Base-by-base conservation (phyloP, 2,888 invertebrate species). In the Drosophila cognata region DNA sequence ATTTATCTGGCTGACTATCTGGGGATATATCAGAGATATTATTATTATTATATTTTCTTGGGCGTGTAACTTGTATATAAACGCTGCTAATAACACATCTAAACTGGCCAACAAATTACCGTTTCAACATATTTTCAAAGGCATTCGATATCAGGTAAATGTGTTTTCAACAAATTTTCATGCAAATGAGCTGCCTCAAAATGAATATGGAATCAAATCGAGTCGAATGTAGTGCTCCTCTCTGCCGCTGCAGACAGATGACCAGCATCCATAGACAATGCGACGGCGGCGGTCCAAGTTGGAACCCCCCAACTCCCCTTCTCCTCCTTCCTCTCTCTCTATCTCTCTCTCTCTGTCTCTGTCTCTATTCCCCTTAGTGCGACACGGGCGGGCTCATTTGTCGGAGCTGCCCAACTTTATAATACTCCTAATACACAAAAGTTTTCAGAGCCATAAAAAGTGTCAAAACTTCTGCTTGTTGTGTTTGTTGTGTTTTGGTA, bases 21-120 rank as follows among this genome's bases (percentile, higher is more conserved):
- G 46, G 58, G 36, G 58, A 51, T 55, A 46, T 52, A 59, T 70
- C 53, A 58, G 60, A 59, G 58, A 62, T 67, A 59, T 43, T 46
- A 58, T 53, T 51, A 57, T 70, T 58, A 58, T 43, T 41, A 25
- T 57, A 52, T 36, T 36, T 59, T 58, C 56, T 62, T 77, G 74
- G 86, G n/a, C 38, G 8, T 71, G 79, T 88, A 88, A 89, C 88
- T 82, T 79, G 87, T 67, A 82, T 87, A 89, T 88, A 90, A 88
- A 90, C 84, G 90, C 75, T 84, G 84, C 87, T 88, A 88, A 87
- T 87, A 83, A 82, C 84, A 79, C 87, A 82, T 72, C 84, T 87
- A 87, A 88, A 90, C 80, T 88, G 88, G 82, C 53, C 80, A 88
- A 86, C 87, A 88, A 88, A 88, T 88, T 88, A 88, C 90, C 90